Conservation (phyloP, 2,113 vertebrate genomes). For the Amphilophus citrinellus region DNA sequence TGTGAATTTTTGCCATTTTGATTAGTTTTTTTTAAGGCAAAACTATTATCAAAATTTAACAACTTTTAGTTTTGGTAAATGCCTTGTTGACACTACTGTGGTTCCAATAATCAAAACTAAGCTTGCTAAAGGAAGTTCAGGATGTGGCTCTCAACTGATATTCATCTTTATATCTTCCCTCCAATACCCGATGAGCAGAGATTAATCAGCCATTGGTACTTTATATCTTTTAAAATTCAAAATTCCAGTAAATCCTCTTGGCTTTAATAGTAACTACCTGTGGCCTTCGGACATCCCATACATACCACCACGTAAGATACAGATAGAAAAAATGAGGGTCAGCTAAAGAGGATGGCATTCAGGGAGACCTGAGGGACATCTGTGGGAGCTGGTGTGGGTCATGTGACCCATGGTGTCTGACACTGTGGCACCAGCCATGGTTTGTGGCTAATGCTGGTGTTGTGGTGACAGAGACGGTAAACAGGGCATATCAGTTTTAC, state of each 20-base stretch:
- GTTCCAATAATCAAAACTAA: slow-evolving; percentile 28
- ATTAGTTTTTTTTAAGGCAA: background rate
- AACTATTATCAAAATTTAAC: slow-evolving; percentile 15
- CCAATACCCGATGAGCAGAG: slow-evolving; percentile 37
- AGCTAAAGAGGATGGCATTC: slow-evolving; percentile 39
- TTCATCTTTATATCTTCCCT: slow-evolving; percentile 45
- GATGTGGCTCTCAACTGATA: slow-evolving; percentile 50
- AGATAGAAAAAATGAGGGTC: slow-evolving; percentile 10
- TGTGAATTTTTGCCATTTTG: background rate
- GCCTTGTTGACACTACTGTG: background rate
- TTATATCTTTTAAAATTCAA: slow-evolving; percentile 68
- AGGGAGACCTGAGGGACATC: slow-evolving; percentile 63
- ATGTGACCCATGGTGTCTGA: slow-evolving; percentile 75
- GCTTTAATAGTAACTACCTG: slow-evolving; percentile 61
- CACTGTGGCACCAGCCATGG: slow-evolving; percentile 73
- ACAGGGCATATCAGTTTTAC: slow-evolving; percentile 65
- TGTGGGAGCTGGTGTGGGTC: slow-evolving; percentile 65
- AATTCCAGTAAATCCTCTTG: slow-evolving; percentile 70
- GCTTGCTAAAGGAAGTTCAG: slow-evolving; percentile 8
- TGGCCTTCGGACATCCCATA: slow-evolving; percentile 67
- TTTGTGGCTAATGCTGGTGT: slow-evolving; percentile 72
- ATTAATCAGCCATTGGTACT: slow-evolving; percentile 54
- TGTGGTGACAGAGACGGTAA: slow-evolving; percentile 68
- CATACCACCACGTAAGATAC: slow-evolving; percentile 44
- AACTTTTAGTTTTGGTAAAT: slow-evolving; percentile 1